Conservation (phyloP, 1,140 invertebrate genomes). For the Drosophila pseudoobscura region DNA sequence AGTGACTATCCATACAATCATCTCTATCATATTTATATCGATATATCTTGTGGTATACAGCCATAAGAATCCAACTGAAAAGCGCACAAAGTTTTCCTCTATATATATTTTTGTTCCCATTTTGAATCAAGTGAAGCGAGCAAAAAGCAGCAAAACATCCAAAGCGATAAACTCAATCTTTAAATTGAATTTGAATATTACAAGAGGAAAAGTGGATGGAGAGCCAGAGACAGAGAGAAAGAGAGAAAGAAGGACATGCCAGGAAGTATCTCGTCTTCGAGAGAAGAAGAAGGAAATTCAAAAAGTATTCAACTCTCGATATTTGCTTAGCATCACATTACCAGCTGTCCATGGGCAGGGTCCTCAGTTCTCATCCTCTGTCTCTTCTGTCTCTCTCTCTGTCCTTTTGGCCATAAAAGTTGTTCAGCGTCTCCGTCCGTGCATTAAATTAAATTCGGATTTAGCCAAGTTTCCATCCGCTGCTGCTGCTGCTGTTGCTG, state of each 20-base stretch:
- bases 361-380: too few relatives aligned
- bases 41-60: too few relatives aligned
- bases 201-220: conserved; percentile 20
- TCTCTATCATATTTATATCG: too few relatives aligned
- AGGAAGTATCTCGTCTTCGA: neutral
- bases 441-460: conserved; percentile 82
- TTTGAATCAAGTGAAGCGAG: conserved; percentile 32
- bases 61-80: conserved; percentile 21
- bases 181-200: conserved; percentile 82
- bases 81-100: conserved; percentile 34
- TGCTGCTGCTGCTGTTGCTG: conserved; percentile 34
- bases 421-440: conserved; percentile 68
- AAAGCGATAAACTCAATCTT: conserved; percentile 76
- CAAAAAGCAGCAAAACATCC: conserved; percentile 69
- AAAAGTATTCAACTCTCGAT: conserved; percentile 59
- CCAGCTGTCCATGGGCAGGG: conserved; percentile 55
- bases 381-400: neutral
- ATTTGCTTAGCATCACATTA: conserved; percentile 77
- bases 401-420: conserved; percentile 62
- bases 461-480: conserved; percentile 69
- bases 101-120: neutral
- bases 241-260: neutral
- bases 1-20: too few relatives aligned
- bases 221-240: neutral
- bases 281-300: too few relatives aligned